Evolutionary conservation across 2,797 vertebrate genomes (phyloP).

Genomic region (Malacoraja senta): DNA sequence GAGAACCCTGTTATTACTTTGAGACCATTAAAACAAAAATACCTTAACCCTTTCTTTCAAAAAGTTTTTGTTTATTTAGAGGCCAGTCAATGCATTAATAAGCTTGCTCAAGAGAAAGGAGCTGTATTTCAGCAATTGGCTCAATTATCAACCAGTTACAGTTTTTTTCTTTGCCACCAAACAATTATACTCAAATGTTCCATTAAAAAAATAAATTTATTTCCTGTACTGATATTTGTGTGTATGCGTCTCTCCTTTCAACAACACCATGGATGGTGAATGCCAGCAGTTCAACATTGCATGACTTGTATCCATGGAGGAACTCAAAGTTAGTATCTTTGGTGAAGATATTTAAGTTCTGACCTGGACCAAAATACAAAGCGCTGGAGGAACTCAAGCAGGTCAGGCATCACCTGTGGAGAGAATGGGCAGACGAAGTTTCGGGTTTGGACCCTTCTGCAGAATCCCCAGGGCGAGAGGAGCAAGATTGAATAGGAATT

Average conservation of each 20-base stretch:
- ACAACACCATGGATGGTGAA: too few species aligned
- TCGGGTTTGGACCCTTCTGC: too few species aligned
- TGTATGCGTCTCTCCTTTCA: background rate
- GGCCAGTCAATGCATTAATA: constrained; percentile 18
- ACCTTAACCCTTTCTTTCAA: background rate
- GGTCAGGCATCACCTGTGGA: too few species aligned
- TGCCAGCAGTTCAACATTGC: too few species aligned
- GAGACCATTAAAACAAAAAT: background rate
- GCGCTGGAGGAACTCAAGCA: too few species aligned
- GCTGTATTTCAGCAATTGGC: constrained; percentile 25
- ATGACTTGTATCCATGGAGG: too few species aligned
- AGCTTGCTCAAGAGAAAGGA: constrained; percentile 26
- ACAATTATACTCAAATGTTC: constrained; percentile 35
- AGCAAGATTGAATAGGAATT: too few species aligned
- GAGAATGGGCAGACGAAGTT: too few species aligned
- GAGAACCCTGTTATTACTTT: constrained; percentile 25
- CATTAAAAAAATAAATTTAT: constrained; percentile 35
- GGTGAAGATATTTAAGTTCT: too few species aligned
- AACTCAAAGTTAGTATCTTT: too few species aligned
- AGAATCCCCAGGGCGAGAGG: too few species aligned
- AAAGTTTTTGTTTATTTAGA: background rate
- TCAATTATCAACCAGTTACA: constrained; percentile 20
- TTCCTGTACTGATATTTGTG: constrained; percentile 27
- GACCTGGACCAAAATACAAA: too few species aligned
- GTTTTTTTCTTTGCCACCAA: constrained; percentile 26